These are phyloP conservation scores for Platysteira castanea DNA, from an alignment of 2,113 vertebrate species.

Conservation along the genomic window DNA sequence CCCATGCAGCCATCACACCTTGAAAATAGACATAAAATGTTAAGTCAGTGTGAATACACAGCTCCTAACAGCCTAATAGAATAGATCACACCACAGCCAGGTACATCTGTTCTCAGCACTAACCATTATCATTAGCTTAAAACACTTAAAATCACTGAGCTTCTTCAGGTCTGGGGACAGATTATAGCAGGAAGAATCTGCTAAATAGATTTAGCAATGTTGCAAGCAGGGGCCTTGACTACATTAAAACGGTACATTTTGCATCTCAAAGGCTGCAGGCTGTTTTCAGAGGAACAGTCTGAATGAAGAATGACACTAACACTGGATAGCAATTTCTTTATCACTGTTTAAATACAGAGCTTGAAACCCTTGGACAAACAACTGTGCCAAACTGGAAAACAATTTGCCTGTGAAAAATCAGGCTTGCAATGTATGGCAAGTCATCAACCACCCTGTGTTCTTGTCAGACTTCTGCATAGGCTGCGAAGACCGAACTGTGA, in stretches of 20 bases:
- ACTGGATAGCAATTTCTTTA: conserved; percentile 65
- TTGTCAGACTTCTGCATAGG: neutral
- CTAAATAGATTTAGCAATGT: conserved; percentile 78
- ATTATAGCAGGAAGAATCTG: conserved; percentile 78
- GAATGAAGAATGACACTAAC: conserved; percentile 69
- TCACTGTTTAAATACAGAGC: conserved; percentile 39
- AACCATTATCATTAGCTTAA: conserved; percentile 81
- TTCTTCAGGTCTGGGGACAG: conserved; percentile 78
- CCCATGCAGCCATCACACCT: conserved; percentile 73
- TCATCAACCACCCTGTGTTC: neutral
- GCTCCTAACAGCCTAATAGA: conserved; percentile 76
- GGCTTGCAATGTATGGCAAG: conserved; percentile 20
- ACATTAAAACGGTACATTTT: conserved; percentile 72
- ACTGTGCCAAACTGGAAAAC: conserved; percentile 12
- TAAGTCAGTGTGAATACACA: conserved; percentile 74
- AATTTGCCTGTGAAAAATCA: conserved; percentile 49
- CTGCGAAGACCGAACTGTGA: conserved; percentile 32
- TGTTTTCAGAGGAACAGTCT: conserved; percentile 73
- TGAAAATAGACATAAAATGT: conserved; percentile 74
- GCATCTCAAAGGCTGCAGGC: conserved; percentile 73
- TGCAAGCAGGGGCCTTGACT: conserved; percentile 70
- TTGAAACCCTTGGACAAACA: conserved; percentile 58
- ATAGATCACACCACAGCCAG: conserved; percentile 76
- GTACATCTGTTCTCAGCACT: conserved; percentile 82
- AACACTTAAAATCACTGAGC: conserved; percentile 78